phyloP scores from a whole-genome alignment of 2,888 invertebrate genomes.

The Melanchra persicariae region DNA sequence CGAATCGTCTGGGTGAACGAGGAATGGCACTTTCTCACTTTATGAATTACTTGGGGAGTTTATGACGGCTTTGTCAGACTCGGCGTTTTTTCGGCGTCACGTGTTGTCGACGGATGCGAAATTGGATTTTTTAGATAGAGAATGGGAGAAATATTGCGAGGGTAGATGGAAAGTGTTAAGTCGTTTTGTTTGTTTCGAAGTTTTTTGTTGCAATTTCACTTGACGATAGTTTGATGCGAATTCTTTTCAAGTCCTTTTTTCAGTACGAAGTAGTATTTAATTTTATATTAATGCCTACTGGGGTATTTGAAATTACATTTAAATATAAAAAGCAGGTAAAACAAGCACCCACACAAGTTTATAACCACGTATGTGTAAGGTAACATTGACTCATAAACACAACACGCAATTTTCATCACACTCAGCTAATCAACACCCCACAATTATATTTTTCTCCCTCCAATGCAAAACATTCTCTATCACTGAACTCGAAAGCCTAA shows the following conservation, averaged over 20 bases:
- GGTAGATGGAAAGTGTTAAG: slow-evolving; percentile 61
- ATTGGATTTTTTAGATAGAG: slow-evolving; percentile 87
- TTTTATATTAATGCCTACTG: not conserved
- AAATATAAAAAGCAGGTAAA: not conserved
- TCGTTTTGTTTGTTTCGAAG: slow-evolving; percentile 59
- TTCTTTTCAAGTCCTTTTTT: not conserved
- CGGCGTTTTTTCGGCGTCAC: slow-evolving; percentile 84
- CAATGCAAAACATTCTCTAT: slow-evolving; percentile 29
- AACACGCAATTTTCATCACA: slow-evolving; percentile 56
- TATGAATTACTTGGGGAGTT: slow-evolving; percentile 88
- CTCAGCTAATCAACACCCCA: slow-evolving; percentile 52
- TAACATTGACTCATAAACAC: slow-evolving; percentile 35
- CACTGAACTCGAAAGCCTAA: not conserved
- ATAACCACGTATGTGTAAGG: not conserved
- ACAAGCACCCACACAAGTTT: slow-evolving; percentile 6
- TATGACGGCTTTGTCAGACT: slow-evolving; percentile 85
- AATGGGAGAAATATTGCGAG: slow-evolving; percentile 74
- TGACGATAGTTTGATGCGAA: slow-evolving; percentile 13
- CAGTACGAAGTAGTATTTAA: not conserved
- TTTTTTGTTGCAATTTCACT: slow-evolving; percentile 46
- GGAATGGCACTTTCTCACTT: slow-evolving; percentile 83
- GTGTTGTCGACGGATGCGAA: slow-evolving; percentile 87
- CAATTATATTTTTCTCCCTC: slow-evolving; percentile 14
- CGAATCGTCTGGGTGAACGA: slow-evolving; percentile 72
- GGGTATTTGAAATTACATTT: slow-evolving; percentile 1